Conservation (phyloP, 2,888 invertebrate genomes). For the Cryptops parisi region DNA sequence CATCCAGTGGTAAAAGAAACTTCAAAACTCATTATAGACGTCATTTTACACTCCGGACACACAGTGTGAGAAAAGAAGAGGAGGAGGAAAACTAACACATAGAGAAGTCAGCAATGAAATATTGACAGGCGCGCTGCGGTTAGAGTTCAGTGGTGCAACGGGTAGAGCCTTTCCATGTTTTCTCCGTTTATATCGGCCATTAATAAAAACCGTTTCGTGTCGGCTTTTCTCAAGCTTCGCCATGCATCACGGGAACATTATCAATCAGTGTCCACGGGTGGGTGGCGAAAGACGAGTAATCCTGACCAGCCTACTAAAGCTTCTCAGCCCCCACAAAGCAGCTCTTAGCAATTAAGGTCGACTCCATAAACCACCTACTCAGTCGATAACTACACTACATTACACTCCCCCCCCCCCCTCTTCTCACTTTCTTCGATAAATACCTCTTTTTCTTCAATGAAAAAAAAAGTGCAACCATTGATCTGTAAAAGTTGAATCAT, state of each 20-base stretch:
- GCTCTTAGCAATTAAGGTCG: neutral
- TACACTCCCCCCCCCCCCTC: too few species aligned
- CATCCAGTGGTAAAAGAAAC: neutral
- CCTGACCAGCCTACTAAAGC: neutral
- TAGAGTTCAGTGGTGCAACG: too few species aligned
- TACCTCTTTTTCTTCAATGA: too few species aligned
- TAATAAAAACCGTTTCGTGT: constrained; percentile 10
- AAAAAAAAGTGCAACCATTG: too few species aligned
- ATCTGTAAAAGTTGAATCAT: too few species aligned
- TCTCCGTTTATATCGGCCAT: constrained; percentile 9
- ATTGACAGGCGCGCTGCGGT: too few species aligned
- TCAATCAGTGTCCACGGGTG: constrained; percentile 8
- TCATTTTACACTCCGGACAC: too few species aligned
- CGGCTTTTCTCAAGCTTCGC: constrained; percentile 1
- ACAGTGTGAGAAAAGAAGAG: too few species aligned
- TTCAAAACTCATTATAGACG: neutral
- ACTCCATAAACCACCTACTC: neutral
- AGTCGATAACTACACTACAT: too few species aligned
- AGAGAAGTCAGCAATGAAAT: too few species aligned
- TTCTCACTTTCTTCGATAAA: too few species aligned
- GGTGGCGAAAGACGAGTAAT: neutral
- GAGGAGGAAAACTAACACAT: too few species aligned
- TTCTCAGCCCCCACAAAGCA: neutral
- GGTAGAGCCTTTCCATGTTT: constrained; percentile 12
- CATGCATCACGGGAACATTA: constrained; percentile 9